Evolutionary conservation across 2,797 vertebrate species (phyloP), one percentile per base, ranked within the genome.

Genomic region (Chloroceryle inda): DNA sequence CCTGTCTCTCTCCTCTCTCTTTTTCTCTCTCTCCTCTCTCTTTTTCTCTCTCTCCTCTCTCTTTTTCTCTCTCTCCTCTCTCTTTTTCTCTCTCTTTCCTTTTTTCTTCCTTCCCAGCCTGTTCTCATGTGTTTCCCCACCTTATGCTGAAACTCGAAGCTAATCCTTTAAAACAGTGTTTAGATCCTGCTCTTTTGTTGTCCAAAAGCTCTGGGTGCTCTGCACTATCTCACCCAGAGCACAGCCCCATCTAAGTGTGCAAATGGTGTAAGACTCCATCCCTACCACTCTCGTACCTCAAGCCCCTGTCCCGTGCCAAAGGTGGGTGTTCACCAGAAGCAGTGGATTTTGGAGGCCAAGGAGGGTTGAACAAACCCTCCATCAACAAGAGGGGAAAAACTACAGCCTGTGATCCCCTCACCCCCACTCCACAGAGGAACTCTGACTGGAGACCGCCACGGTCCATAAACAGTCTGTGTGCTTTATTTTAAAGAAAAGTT

Each of bases 251-350:
- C 26, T 10, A 4, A 4, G 4, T 15, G n/a, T n/a, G 52, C 17
- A 69, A 64, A 67, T 2, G 18, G 49, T 24, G 26, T 13, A 26
- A 67, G 80, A 49, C 6, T 12, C 38, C 13, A 5, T 17, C 63
- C 66, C 59, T 49, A 44, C 6, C 38, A 38, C 13, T 37, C 17
- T 61, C 4, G 0, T 5, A 40, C 42, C 29, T 67, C 0, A 1
- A 47, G 27, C 24, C 35, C 64, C 22, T 1, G 0, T 17, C 55
- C 50, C 13, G 0, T 17, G 13, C 11, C 1, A 0, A 35, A 21
- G 45, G 12, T 21, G 27, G 5, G 21, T 15, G 13, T 38, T 44
- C 22, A 24, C 53, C 35, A 62, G 23, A 11, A 62, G 47, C 40
- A 74, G 44, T 3, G n/a, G 56, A 17, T 68, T 89, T 66, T 87